Evolutionary conservation across 2,888 invertebrate genomes (phyloP).

Genomic region (Cephus sareptanus): DNA sequence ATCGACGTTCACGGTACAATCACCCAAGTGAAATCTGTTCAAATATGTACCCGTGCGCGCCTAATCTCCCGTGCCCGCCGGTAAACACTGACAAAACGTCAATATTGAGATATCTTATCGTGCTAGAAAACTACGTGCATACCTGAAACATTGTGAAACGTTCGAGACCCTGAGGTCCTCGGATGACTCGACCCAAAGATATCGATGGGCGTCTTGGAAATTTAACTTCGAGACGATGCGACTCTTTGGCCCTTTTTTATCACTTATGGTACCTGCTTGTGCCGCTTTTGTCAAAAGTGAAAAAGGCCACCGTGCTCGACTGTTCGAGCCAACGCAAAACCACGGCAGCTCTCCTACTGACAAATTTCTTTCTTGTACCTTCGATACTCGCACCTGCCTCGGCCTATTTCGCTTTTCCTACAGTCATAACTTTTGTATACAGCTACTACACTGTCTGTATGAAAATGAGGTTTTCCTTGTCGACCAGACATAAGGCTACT

Average conservation of each 20-base stretch:
- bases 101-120: slow-evolving; percentile 62
- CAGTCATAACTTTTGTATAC: neutral
- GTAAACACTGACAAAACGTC: slow-evolving; percentile 57
- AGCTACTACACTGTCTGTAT: neutral
- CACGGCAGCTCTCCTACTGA: neutral
- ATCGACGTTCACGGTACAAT: slow-evolving; percentile 40
- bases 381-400: neutral
- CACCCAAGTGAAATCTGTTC: slow-evolving; percentile 51
- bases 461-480: neutral
- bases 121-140: slow-evolving; percentile 45
- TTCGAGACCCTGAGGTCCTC: neutral
- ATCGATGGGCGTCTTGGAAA: neutral
- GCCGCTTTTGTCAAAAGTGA: neutral
- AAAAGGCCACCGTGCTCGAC: neutral
- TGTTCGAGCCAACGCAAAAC: neutral
- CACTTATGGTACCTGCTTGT: neutral
- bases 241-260: neutral
- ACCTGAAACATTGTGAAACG: slow-evolving; percentile 43
- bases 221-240: neutral
- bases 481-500: neutral
- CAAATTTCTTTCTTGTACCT: neutral
- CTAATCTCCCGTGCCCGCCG: slow-evolving; percentile 46
- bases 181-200: neutral
- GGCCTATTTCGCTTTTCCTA: neutral
- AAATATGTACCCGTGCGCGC: slow-evolving; percentile 49